Evolutionary conservation across 2,113 vertebrate species (phyloP).

Genomic region (Siniperca knerii): DNA sequence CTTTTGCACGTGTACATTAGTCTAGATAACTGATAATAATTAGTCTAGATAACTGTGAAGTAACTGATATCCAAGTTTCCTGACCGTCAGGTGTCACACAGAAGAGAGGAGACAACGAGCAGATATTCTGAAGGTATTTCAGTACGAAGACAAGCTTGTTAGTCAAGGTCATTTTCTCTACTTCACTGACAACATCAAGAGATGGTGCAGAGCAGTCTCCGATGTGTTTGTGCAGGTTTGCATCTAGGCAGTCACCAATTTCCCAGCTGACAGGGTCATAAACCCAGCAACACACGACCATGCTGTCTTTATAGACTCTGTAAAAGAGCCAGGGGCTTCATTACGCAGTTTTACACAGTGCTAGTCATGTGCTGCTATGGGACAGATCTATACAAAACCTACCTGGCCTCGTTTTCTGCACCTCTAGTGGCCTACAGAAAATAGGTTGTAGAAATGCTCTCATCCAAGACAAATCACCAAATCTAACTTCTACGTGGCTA

Average conservation of each 20-base stretch:
- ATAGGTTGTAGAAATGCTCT: constrained; percentile 1
- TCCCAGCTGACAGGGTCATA: constrained; percentile 52
- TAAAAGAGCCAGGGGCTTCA: constrained; percentile 43
- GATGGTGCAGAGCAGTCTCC: background rate
- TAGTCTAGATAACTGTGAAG: constrained; percentile 2
- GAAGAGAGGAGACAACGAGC: background rate
- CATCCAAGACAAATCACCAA: constrained; percentile 19
- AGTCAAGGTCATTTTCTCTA: constrained; percentile 47
- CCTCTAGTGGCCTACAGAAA: constrained; percentile 1
- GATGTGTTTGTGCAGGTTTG: constrained; percentile 47
- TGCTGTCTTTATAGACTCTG: constrained; percentile 42
- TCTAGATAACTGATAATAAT: constrained; percentile 5
- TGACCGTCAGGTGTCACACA: constrained; percentile 11
- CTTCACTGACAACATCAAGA: constrained; percentile 20
- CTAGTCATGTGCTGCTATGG: constrained; percentile 17
- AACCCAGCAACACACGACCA: constrained; percentile 39
- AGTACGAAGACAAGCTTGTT: constrained; percentile 6
- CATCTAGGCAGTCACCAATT: constrained; percentile 52
- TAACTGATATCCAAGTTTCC: constrained; percentile 1
- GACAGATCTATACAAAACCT: constrained; percentile 33
- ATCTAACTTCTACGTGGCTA: background rate
- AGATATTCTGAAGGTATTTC: background rate
- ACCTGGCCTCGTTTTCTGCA: constrained; percentile 5
- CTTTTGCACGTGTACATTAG: background rate
- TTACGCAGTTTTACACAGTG: constrained; percentile 30